Conservation (phyloP, 2,888 invertebrate genomes). For the Leuctra nigra region DNA sequence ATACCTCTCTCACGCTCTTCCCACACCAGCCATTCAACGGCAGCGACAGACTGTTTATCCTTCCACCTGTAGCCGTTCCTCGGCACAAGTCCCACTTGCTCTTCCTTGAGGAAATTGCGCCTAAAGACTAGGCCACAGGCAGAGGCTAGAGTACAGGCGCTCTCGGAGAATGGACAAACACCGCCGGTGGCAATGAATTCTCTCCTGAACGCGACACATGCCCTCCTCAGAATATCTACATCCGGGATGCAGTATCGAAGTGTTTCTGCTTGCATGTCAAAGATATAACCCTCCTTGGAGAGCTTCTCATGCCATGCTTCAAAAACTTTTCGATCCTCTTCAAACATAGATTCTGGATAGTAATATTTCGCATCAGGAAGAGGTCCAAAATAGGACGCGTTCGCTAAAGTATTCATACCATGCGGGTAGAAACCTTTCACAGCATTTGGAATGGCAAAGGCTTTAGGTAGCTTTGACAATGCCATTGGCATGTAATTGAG, state of each 20-base stretch:
- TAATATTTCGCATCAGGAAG: slow-evolving; percentile 29
- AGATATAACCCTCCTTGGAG: slow-evolving; percentile 22
- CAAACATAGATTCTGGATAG: slow-evolving; percentile 29
- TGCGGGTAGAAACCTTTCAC: slow-evolving; percentile 33
- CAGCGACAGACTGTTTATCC: slow-evolving; percentile 32
- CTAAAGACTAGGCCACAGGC: slow-evolving; percentile 30
- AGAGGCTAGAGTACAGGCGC: slow-evolving; percentile 29
- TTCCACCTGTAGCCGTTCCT: slow-evolving; percentile 31
- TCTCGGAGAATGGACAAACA: slow-evolving; percentile 33
- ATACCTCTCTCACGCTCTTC: slow-evolving; percentile 5
- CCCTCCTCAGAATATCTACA: slow-evolving; percentile 32
- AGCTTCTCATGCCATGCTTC: slow-evolving; percentile 4
- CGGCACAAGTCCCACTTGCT: slow-evolving; percentile 34
- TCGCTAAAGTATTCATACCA: slow-evolving; percentile 30
- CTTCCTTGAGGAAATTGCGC: slow-evolving; percentile 32
- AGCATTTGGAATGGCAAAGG: slow-evolving; percentile 29
- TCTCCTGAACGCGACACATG: slow-evolving; percentile 30
- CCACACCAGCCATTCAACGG: slow-evolving; percentile 30
- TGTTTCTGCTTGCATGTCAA: slow-evolving; percentile 33
- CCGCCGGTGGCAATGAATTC: slow-evolving; percentile 28
- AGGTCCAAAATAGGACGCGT: slow-evolving; percentile 18
- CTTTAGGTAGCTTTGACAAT: slow-evolving; percentile 22
- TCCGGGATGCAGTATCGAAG: slow-evolving; percentile 18
- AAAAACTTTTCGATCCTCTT: slow-evolving; percentile 14
- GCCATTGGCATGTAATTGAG: slow-evolving; percentile 34